A percentile compares a stretch with the other conserved stretches of the same genome.
Evolutionary conservation across 2,888 invertebrate species (phyloP).

Genomic region (Noctua comes): DNA sequence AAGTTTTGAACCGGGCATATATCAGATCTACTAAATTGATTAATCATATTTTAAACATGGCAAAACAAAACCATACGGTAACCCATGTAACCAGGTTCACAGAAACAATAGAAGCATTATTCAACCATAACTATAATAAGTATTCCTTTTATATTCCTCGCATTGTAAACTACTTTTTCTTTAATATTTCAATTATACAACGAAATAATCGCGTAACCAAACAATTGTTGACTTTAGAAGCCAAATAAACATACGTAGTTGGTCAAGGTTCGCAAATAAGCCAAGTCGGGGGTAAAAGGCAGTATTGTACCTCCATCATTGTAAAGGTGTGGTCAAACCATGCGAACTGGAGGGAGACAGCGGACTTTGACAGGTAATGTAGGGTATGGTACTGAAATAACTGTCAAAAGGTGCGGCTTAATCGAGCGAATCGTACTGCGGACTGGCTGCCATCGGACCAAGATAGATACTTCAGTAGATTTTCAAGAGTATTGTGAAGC

Average conservation of each 20-base stretch:
- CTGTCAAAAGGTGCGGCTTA: too few species aligned
- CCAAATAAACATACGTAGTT: conserved; percentile 27
- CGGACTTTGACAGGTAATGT: neutral
- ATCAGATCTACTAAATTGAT: neutral
- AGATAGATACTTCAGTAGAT: neutral
- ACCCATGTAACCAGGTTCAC: conserved; percentile 40
- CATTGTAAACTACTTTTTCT: conserved; percentile 28
- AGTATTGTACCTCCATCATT: conserved; percentile 8
- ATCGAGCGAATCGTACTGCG: neutral
- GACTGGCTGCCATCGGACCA: neutral
- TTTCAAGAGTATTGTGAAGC: too few species aligned
- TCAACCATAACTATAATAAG: conserved; percentile 29
- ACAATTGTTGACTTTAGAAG: conserved; percentile 42
- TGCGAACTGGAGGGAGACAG: neutral
- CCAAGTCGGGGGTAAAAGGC: conserved; percentile 23
- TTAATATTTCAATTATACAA: conserved; percentile 16
- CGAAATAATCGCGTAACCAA: conserved; percentile 22
- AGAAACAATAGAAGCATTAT: conserved; percentile 54
- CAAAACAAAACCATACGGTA: conserved; percentile 23
- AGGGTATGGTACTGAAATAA: neutral
- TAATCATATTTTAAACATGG: neutral
- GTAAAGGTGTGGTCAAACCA: conserved; percentile 2
- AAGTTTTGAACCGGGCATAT: neutral
- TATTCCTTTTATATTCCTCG: conserved; percentile 36
- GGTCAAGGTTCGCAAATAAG: conserved; percentile 52